Conservation (phyloP, 2,888 invertebrate genomes). For the Meiosimyza platycephala region DNA sequence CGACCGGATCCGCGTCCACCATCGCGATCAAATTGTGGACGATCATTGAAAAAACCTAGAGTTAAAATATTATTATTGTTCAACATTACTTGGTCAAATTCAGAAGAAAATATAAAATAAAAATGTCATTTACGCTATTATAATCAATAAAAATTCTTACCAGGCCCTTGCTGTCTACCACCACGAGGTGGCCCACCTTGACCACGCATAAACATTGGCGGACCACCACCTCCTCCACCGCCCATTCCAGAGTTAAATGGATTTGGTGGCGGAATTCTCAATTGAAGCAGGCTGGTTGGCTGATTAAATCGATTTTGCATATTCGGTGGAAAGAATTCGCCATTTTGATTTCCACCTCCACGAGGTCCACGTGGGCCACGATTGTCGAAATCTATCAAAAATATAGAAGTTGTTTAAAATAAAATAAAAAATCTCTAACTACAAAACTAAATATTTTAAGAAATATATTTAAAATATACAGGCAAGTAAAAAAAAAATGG, state of each 20-base stretch:
- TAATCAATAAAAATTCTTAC: constrained; percentile 43
- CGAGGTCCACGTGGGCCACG: constrained; percentile 51
- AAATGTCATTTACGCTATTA: too few species aligned
- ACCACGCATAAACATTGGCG: constrained; percentile 49
- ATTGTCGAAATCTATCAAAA: constrained; percentile 58
- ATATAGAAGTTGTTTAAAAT: not conserved
- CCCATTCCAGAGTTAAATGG: constrained; percentile 62
- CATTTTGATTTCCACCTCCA: constrained; percentile 53
- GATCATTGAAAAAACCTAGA: constrained; percentile 60
- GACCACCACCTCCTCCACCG: constrained; percentile 52
- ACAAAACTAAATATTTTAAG: too few species aligned
- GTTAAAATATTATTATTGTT: too few species aligned
- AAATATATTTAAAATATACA: too few species aligned
- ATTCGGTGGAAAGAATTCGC: constrained; percentile 61
- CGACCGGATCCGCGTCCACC: constrained; percentile 49
- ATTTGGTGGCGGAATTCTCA: constrained; percentile 64
- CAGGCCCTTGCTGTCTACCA: constrained; percentile 58
- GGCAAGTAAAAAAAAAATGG: too few species aligned
- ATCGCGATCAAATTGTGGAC: constrained; percentile 60
- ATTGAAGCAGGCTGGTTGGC: constrained; percentile 64
- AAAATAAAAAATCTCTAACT: too few species aligned
- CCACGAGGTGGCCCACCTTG: constrained; percentile 46
- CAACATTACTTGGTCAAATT: not conserved
- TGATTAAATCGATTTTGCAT: constrained; percentile 66
- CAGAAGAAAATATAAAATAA: not conserved